Percentiles rank a stretch among this genome's conserved stretches.
Evolutionary conservation across 2,113 vertebrate species (phyloP).

Genomic region (Xyliphius kryptos): DNA sequence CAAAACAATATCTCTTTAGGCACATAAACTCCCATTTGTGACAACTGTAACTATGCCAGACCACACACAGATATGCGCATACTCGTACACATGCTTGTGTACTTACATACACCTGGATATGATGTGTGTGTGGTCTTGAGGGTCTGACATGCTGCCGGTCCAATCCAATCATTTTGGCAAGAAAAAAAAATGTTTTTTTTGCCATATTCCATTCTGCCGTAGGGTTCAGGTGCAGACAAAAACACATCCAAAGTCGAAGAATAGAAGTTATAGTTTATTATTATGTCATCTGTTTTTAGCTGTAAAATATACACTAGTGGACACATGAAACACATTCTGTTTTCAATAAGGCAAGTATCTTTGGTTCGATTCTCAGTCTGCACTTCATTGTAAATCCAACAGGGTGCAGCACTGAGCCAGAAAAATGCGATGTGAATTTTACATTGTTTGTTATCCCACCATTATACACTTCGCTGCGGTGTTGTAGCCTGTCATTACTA

Average conservation of each 20-base stretch:
- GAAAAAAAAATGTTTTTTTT: too few species aligned
- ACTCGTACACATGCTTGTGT: conserved; percentile 43
- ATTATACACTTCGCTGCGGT: conserved; percentile 4
- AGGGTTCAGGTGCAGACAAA: conserved; percentile 48
- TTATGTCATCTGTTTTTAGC: too few species aligned
- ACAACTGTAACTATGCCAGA: conserved; percentile 58
- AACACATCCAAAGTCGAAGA: conserved; percentile 23
- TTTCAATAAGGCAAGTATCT: too few species aligned
- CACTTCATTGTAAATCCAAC: too few species aligned
- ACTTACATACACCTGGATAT: conserved; percentile 32
- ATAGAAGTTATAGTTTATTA: too few species aligned
- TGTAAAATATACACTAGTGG: too few species aligned
- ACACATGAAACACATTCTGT: too few species aligned
- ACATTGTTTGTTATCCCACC: conserved; percentile 18
- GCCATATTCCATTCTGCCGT: conserved; percentile 36
- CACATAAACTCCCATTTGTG: conserved; percentile 50
- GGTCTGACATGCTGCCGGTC: conserved; percentile 41
- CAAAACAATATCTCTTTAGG: too few species aligned
- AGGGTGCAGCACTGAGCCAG: conserved; percentile 20
- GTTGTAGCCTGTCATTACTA: conserved; percentile 23
- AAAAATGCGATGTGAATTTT: conserved; percentile 10
- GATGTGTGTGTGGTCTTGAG: conserved; percentile 57
- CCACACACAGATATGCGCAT: conserved; percentile 46
- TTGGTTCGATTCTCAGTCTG: too few species aligned
- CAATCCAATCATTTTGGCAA: conserved; percentile 34